Evolutionary conservation across 2,888 invertebrate species (phyloP), one percentile per base, ranked within the genome.

Genomic region (Cerastis leucographa): DNA sequence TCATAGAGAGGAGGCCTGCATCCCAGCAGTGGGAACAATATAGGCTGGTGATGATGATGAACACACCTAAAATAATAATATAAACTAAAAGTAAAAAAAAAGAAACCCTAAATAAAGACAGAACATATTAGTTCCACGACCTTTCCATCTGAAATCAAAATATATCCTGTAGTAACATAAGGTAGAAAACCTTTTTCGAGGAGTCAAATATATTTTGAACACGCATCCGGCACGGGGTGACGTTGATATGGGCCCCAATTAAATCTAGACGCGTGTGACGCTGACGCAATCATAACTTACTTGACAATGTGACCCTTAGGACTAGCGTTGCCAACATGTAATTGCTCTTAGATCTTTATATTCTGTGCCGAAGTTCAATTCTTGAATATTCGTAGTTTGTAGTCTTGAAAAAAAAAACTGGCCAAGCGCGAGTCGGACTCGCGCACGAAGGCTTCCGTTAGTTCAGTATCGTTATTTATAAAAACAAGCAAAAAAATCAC

Each of bases 181-280:
- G 64, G 64, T 42, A n/a, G 64, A 42, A 42, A 42, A 80, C 78
- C 88, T 86, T 81, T 88, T 85, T 70, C 78, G 54, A 81, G 66
- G 78, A 87, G 75, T 79, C 88, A 86, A 81, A 87, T 86, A 81
- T 81, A 88, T 87, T 88, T 87, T 78, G 62, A 77, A 74, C 86
- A 78, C 76, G 71, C 75, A 82, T 83, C 77, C 83, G 68, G 71
- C 54, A 35, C 56, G 56, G 59, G 42, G 56, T 89, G 89, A 89
- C 89, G 80, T 88, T 88, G 88, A 88, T 75, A 70, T 81, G 88
- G 88, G 88, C 80, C 70, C 80, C 86, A 89, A 88, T 88, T 88
- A 88, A 84, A 88, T 72, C 77, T 61, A 74, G 69, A 68, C 72
- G 78, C 79, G 78, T 77, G 70, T 87, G 81, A 84, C 78, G 46